Base-by-base conservation (phyloP, 2,797 vertebrate genomes). In the Prionace glauca region DNA sequence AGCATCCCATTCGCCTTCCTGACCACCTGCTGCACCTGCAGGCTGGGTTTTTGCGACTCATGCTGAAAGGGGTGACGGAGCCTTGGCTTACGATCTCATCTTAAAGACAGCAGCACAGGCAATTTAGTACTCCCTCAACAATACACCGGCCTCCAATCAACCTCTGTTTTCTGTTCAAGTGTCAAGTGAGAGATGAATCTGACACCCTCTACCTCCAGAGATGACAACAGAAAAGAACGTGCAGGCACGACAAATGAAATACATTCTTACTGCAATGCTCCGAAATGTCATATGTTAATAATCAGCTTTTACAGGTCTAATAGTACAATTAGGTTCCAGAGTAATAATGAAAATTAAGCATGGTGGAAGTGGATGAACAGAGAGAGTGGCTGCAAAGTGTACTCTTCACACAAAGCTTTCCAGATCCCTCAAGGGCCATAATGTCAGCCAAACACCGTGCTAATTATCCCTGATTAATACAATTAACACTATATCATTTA, bases 391-490 rank as follows among this genome's bases (percentile, higher is more conserved):
- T 56, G 93, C 93, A 95, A 56, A 95, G 24, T 56, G 14, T 10
- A 50, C 69, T 16, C 69, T 56, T 95, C 11, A 0, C 50, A 50
- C 29, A 90, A 62, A 26, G 71, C 71, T n/a, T 69, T 95, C 18
- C 71, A 56, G 45, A 77, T 77, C 93, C 71, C 26, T 20, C 29
- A 45, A 74, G 71, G 71, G 24, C 36, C 26, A 8, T 45, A 50
- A n/a, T 74, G 45, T 50, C 93, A 77, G 71, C 71, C 62, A 69
- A 92, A 92, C 62, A 69, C 65, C 62, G 36, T 41, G 90, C 65
- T 95, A 95, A 95, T 95, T 95, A 95, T 77, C 41, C 50, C 93
- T 77, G 41, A 77, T 72, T 95, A 95, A 95, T 95, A 77, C 69
- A 95, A 95, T 77, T 74, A 95, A 95, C 69, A 95, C 93, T 71